Percentiles rank a stretch among this genome's conserved stretches.
Conservation (phyloP, 2,888 invertebrate species). For the Tribolium freemani region DNA sequence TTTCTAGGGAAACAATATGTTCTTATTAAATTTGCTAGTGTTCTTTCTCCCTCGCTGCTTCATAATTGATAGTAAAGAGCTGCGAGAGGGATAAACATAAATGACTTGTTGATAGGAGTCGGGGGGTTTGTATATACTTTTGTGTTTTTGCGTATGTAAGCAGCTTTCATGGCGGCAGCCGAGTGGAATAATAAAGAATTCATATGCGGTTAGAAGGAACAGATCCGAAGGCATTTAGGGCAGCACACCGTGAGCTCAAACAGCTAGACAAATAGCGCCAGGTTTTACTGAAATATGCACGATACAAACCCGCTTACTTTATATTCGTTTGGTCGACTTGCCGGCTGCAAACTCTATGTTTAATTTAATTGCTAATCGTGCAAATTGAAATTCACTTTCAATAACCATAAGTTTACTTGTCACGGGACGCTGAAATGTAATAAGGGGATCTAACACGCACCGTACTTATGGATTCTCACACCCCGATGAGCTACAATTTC, state of each 20-base stretch:
- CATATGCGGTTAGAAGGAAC: slow-evolving; percentile 43
- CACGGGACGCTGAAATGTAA: slow-evolving; percentile 21
- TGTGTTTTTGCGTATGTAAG: slow-evolving; percentile 19
- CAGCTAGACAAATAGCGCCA: slow-evolving; percentile 44
- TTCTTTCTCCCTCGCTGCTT: background rate
- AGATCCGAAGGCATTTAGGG: slow-evolving; percentile 43
- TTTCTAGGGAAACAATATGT: slow-evolving; percentile 16
- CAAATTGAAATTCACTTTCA: slow-evolving; percentile 36
- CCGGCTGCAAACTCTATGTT: slow-evolving; percentile 20
- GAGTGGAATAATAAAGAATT: slow-evolving; percentile 44
- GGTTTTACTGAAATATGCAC: slow-evolving; percentile 43
- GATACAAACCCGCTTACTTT: slow-evolving; percentile 35
- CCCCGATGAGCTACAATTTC: slow-evolving; percentile 24
- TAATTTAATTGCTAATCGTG: slow-evolving; percentile 39
- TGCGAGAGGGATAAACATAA: slow-evolving; percentile 8
- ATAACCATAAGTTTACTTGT: slow-evolving; percentile 27
- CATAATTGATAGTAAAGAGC: background rate
- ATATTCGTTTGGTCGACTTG: slow-evolving; percentile 35
- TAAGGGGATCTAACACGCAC: slow-evolving; percentile 26
- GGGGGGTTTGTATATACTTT: slow-evolving; percentile 8
- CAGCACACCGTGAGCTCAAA: slow-evolving; percentile 31
- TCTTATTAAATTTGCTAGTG: slow-evolving; percentile 6
- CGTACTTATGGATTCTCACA: slow-evolving; percentile 23
- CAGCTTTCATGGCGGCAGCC: slow-evolving; percentile 21
- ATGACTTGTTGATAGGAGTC: slow-evolving; percentile 38